Base-by-base conservation (phyloP, 2,888 invertebrate genomes). In the Prosopocoilus inquinatus region DNA sequence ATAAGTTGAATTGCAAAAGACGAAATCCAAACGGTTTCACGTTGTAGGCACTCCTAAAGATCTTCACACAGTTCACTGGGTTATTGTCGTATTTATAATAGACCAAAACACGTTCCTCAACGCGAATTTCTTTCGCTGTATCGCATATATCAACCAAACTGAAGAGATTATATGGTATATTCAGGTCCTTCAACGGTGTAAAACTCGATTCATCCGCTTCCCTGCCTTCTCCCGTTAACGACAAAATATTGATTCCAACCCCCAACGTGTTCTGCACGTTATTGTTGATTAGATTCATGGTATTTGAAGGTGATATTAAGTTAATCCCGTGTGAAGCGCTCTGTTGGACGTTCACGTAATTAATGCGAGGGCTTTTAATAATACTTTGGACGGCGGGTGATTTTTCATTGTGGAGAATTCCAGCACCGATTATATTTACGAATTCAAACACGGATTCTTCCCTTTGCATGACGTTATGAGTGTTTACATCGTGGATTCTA, bases 71-170 rank as follows among this genome's bases (percentile, higher is more conserved):
- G 73, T 97, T 98, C 0, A 96, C 92, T 0, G 96, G 94, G 74
- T 90, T 88, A 66, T 96, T 96, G 70, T 96, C 95, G 70, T 99
- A 99, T 75, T 97, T 98, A 77, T 96, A 97, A 74, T 96, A 99
- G 13, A 99, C 74, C 0, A 98, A 77, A 3, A 97, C 85, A 45
- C 97, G 82, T 71, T 97, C 95, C 74, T 94, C 91, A 1, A 99
- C 85, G 1, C 84, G 82, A 11, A 99, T 86, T 72, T 92, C 90
- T 79, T 99, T 99, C 51, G 90, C 88, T 1, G 96, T 91, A 71
- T 96, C 95, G 75, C 99, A 99, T 64, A 98, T 95, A 65, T 98
- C 96, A 11, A 99, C 87, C 67, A 99, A 79, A 32, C 98, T 96
- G 77, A 96, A 97, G 36, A 96, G 78, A 70, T 94, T 87, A 71